Base-by-base conservation (phyloP, 2,113 vertebrate species). In the Brevimyrus niger region DNA sequence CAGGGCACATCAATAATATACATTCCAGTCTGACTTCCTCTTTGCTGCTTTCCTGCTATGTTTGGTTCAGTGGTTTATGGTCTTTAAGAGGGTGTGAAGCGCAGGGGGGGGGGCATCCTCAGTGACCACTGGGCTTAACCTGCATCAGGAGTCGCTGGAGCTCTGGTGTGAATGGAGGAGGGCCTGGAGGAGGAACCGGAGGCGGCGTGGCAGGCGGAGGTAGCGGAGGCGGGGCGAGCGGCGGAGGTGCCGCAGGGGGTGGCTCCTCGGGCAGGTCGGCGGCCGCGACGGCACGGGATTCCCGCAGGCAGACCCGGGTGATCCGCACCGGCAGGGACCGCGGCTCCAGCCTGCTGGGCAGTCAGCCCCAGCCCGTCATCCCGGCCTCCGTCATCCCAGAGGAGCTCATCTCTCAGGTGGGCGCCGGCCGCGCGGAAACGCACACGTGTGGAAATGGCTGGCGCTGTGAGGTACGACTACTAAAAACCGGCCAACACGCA, bases 341-440 rank as follows among this genome's bases (percentile, higher is more conserved):
- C 88, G 98, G 98, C 27, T 99, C 98, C 0, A 98, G 98, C 11
- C 97, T 99, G 58, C 91, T 99, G 86, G 98, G 98, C 89, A 99
- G 98, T 92, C 98, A 99, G 23, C 98, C 98, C 6, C 98, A 99
- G 73, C 98, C 98, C 0, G 97, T 99, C 90, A 99, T 99, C 92
- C 98, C 98, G 85, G 98, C 98, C 0, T 99, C 98, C 0, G 98
- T 99, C 93, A 99, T 99, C 95, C 98, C 98, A 3, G 98, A 99
- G 94, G 98, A 99, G 88, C 97, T 99, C 1, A 99, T 99, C 92
- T 99, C 98, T 91, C 98, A 99, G 98, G 98, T 89, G 31, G 51
- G 73, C 10, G 0, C 46, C 4, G 46, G 44, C 44, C 2, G n/a
- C 3, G 42, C 42, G 0, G 42, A 4, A 4, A 44, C 17, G 2